phyloP scores from a whole-genome alignment of 2,888 invertebrate species.

The Nymphalis polychloros region DNA sequence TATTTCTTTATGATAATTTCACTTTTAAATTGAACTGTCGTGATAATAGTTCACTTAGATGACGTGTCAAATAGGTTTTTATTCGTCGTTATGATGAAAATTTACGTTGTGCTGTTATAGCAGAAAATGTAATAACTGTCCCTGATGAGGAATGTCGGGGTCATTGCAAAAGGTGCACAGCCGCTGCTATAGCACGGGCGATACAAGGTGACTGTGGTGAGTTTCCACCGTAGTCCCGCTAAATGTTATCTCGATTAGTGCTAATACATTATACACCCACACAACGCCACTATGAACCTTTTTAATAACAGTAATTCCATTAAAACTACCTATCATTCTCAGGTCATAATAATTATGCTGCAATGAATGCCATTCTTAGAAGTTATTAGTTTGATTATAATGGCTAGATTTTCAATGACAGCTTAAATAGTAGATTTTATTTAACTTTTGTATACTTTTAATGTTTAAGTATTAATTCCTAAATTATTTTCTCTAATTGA shows the following conservation, averaged over 20 bases:
- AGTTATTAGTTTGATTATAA: conserved; percentile 13
- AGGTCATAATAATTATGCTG: conserved; percentile 27
- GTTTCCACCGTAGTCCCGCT: conserved; percentile 50
- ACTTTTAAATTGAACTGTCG: conserved; percentile 35
- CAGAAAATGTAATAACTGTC: conserved; percentile 59
- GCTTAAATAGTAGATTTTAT: neutral
- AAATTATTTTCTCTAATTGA: too few species aligned
- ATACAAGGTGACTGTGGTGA: conserved; percentile 68
- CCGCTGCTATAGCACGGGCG: conserved; percentile 65
- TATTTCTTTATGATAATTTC: conserved; percentile 42
- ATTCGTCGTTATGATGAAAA: conserved; percentile 31
- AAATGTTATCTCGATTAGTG: conserved; percentile 31
- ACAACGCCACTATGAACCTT: conserved; percentile 14
- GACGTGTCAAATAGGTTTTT: conserved; percentile 17
- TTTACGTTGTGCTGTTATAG: conserved; percentile 48
- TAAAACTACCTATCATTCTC: conserved; percentile 22
- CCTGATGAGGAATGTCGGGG: conserved; percentile 59
- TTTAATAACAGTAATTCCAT: conserved; percentile 27
- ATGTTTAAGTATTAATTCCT: too few species aligned
- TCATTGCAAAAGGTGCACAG: conserved; percentile 71
- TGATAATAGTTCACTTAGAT: conserved; percentile 46
- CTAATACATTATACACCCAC: conserved; percentile 25
- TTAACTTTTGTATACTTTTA: too few species aligned
- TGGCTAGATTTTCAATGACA: conserved; percentile 14
- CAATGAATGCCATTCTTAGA: conserved; percentile 23